These are phyloP conservation scores for Caenorhabditis elegans DNA, from an alignment of 1,140 invertebrate genomes.

Conservation along the genomic window DNA sequence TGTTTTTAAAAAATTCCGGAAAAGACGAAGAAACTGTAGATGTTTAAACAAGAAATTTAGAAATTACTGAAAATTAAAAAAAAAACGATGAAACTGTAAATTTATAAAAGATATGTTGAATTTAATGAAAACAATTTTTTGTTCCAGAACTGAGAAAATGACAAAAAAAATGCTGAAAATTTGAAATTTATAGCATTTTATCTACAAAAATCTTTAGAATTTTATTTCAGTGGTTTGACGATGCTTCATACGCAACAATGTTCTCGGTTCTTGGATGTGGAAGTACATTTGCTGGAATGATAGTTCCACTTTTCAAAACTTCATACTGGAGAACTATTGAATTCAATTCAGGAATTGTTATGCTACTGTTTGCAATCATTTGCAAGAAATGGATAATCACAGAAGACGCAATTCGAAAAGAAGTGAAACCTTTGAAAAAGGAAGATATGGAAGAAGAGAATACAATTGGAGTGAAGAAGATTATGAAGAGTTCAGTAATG, in stretches of 20 bases:
- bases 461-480: background rate
- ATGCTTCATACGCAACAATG: conserved; percentile 25
- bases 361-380: background rate
- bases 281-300: conserved; percentile 1
- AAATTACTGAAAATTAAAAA: too few species aligned
- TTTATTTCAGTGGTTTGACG: conserved; percentile 21
- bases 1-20: too few species aligned
- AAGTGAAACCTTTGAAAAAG: background rate
- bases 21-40: too few species aligned
- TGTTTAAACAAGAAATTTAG: too few species aligned
- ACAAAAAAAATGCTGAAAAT: too few species aligned
- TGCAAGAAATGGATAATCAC: conserved; percentile 26
- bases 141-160: too few species aligned
- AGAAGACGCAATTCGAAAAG: background rate
- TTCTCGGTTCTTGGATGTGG: conserved; percentile 37
- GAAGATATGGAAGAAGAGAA: background rate
- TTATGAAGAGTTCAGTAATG: background rate
- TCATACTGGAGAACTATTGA: conserved; percentile 10
- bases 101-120: too few species aligned
- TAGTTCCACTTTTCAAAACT: background rate
- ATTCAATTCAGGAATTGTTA: background rate
- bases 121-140: too few species aligned
- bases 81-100: too few species aligned
- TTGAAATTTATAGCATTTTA: too few species aligned
- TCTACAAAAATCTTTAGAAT: too few species aligned